phyloP scores from a whole-genome alignment of 1,140 invertebrate species.

The Panagrolaimus sp. region DNA sequence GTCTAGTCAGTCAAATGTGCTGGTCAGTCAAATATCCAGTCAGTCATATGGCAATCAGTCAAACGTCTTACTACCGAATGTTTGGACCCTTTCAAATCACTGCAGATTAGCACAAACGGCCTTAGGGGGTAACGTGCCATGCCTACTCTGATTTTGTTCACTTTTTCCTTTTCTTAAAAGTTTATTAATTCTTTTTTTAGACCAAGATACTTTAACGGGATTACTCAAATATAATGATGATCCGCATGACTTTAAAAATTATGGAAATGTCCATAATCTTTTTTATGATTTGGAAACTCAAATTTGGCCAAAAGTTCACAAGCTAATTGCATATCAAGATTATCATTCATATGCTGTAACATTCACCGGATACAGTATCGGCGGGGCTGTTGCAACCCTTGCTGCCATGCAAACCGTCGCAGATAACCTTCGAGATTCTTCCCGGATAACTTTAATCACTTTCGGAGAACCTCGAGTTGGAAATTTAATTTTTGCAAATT shows the following conservation, averaged over 20 bases:
- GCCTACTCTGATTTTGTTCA: no score
- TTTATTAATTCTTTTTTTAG: no score
- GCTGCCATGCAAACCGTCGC: background rate
- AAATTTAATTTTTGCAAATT: background rate
- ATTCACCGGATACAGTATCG: background rate
- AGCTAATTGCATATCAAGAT: background rate
- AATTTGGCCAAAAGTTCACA: background rate
- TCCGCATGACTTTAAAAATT: background rate
- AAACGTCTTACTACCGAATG: no score
- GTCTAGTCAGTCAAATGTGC: no score
- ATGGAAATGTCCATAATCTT: background rate
- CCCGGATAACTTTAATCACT: background rate
- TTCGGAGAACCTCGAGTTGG: slow-evolving; percentile 2
- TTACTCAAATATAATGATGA: background rate
- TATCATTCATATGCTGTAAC: background rate
- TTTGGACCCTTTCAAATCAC: no score
- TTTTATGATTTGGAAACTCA: background rate
- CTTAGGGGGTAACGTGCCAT: no score
- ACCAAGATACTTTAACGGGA: background rate
- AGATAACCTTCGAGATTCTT: background rate
- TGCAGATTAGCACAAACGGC: no score
- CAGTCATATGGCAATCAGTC: no score
- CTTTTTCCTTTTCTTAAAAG: no score
- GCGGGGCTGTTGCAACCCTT: slow-evolving; percentile 1
- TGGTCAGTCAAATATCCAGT: no score